Conservation (phyloP, 2,888 invertebrate genomes). For the Blastobasis lacticolella region DNA sequence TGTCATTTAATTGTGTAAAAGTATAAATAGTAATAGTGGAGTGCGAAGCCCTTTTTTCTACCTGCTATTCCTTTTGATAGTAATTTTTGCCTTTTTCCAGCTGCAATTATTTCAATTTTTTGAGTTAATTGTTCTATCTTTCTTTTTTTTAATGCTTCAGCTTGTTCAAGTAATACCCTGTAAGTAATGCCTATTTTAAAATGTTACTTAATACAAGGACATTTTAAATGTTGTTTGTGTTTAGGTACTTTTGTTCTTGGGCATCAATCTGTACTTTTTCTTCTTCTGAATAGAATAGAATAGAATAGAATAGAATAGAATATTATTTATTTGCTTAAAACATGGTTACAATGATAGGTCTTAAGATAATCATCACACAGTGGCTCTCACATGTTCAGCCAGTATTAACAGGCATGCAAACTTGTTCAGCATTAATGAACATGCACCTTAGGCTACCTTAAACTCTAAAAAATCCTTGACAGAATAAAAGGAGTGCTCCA, state of each 20-base stretch:
- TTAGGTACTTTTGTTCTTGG: background rate
- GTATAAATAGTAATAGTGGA: background rate
- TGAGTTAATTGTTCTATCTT: conserved; percentile 76
- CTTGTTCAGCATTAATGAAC: too few species aligned
- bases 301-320: too few species aligned
- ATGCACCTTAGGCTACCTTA: too few species aligned
- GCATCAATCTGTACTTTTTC: conserved; percentile 31
- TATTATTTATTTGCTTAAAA: too few species aligned
- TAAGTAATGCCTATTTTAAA: conserved; percentile 16
- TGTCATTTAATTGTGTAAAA: background rate
- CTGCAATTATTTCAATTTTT: conserved; percentile 83
- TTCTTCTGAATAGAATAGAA: too few species aligned
- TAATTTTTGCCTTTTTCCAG: conserved; percentile 83
- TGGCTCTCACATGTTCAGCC: too few species aligned
- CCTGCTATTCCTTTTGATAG: conserved; percentile 61
- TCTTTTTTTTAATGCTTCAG: conserved; percentile 62
- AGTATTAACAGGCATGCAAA: too few species aligned
- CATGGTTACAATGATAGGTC: too few species aligned
- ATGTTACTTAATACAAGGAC: background rate
- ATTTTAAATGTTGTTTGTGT: background rate
- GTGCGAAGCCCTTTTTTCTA: conserved; percentile 6
- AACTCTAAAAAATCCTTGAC: too few species aligned
- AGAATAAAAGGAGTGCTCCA: too few species aligned
- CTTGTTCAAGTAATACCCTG: conserved; percentile 56
- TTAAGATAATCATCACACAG: too few species aligned